A percentile compares a stretch with the other conserved stretches of the same genome.
Evolutionary conservation across 2,888 invertebrate genomes (phyloP).

Genomic region (Lissocephala sabroskyi): DNA sequence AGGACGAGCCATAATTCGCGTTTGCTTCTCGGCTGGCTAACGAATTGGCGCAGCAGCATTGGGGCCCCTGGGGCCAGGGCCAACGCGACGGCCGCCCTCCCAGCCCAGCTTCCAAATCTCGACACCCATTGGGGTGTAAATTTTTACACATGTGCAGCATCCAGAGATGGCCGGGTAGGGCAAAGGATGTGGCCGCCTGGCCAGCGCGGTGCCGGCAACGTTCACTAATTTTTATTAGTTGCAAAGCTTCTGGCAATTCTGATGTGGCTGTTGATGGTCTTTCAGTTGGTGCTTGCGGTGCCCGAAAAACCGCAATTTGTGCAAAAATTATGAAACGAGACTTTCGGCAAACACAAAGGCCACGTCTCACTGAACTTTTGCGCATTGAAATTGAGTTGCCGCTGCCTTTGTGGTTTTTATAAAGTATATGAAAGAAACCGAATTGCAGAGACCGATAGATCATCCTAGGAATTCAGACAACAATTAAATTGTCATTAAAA

Average conservation of each 20-base stretch:
- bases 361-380: slow-evolving; percentile 61
- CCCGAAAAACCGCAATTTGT: slow-evolving; percentile 64
- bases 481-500: too few species aligned
- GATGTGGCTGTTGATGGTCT: slow-evolving; percentile 9
- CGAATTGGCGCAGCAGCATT: slow-evolving; percentile 41
- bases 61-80: slow-evolving; percentile 21
- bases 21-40: slow-evolving; percentile 37
- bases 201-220: too few species aligned
- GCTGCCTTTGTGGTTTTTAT: too few species aligned
- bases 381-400: slow-evolving; percentile 58
- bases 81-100: neutral
- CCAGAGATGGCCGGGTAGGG: slow-evolving; percentile 7
- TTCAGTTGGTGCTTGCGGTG: slow-evolving; percentile 6
- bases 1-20: neutral
- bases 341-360: slow-evolving; percentile 63
- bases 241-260: slow-evolving; percentile 39
- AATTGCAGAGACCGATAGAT: too few species aligned
- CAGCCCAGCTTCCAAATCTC: neutral
- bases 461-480: too few species aligned
- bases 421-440: too few species aligned
- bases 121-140: slow-evolving; percentile 39
- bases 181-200: slow-evolving; percentile 22
- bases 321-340: slow-evolving; percentile 66
- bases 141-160: slow-evolving; percentile 53
- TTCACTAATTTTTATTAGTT: slow-evolving; percentile 49